Base-by-base conservation (phyloP, 2,113 vertebrate species). In the Cranoglanis bouderius region DNA sequence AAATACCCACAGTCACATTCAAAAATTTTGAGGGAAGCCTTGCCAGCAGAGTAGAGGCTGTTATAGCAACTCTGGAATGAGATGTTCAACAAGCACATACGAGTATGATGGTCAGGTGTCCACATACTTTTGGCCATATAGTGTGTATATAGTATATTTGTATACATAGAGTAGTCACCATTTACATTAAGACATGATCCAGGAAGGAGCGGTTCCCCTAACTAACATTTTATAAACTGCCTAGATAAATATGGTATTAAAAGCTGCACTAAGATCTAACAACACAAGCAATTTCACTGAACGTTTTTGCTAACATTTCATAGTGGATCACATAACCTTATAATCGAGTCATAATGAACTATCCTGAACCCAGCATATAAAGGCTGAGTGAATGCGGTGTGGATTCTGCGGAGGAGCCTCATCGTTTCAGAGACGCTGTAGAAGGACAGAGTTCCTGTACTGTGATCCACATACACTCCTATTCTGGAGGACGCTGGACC, bases 391-490 rank as follows among this genome's bases (percentile, higher is more conserved):
- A 75, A 75, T 43, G 38, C 26, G 38, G 72, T 75, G 38, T 12
- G 72, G 38, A 75, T 19, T 24, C 38, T 75, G 72, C 43, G 72
- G 72, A 75, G 38, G 38, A 75, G 72, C 7, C 3, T 75, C 72
- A 75, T 43, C 18, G 7, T 24, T 8, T 75, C 72, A 43, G 72
- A 75, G 72, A 75, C 8, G 38, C 38, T 75, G 72, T 75, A 75
- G 72, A 75, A 75, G 19, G 72, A 40, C 72, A 75, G 35, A 75
- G 38, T 24, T 75, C 72, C 72, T 75, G 72, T 38, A 24, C 19
- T 40, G 72, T 75, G 72, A 75, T 75, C 72, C 38, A 75, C 72
- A 75, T 75, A 75, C 72, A 75, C 72, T 75, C 72, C 38, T 10
- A 74, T 74, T 43, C 38, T 74, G 19, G 19, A 40, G 8, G 19